phyloP scores from a whole-genome alignment of 2,888 invertebrate genomes.

The Agonopterix alstromeriana region DNA sequence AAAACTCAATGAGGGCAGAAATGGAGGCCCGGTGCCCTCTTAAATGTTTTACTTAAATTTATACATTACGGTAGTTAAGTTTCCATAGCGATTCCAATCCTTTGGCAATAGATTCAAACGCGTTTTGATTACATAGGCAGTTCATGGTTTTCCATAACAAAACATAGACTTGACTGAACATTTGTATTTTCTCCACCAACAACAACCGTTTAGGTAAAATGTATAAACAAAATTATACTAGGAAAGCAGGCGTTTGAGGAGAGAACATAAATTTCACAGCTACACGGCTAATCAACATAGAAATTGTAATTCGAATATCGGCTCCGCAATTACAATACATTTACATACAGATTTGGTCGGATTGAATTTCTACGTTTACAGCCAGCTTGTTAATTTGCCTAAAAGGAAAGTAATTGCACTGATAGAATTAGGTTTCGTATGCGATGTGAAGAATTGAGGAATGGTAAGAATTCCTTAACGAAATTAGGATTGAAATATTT shows the following conservation, averaged over 20 bases:
- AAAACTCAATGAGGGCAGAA: too few species aligned
- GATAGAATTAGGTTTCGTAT: constrained; percentile 44
- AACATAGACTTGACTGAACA: background rate
- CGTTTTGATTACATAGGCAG: too few species aligned
- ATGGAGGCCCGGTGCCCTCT: too few species aligned
- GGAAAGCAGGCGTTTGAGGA: constrained; percentile 37
- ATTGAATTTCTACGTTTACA: constrained; percentile 61
- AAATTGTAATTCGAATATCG: constrained; percentile 66
- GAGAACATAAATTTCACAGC: constrained; percentile 43
- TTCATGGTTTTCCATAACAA: too few species aligned
- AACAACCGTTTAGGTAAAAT: constrained; percentile 22
- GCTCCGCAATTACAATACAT: constrained; percentile 66
- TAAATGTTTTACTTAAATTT: too few species aligned
- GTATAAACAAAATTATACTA: constrained; percentile 57
- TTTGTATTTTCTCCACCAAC: constrained; percentile 12
- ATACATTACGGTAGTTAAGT: too few species aligned
- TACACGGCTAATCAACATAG: constrained; percentile 59
- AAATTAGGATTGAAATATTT: background rate
- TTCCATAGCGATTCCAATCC: too few species aligned
- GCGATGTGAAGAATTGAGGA: constrained; percentile 4
- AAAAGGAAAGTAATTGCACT: constrained; percentile 67
- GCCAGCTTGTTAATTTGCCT: constrained; percentile 66
- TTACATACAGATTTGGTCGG: constrained; percentile 68
- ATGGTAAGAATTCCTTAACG: background rate
- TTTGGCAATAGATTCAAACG: too few species aligned